Evolutionary conservation across 2,888 invertebrate genomes (phyloP).

Genomic region (Oscheius sp.): DNA sequence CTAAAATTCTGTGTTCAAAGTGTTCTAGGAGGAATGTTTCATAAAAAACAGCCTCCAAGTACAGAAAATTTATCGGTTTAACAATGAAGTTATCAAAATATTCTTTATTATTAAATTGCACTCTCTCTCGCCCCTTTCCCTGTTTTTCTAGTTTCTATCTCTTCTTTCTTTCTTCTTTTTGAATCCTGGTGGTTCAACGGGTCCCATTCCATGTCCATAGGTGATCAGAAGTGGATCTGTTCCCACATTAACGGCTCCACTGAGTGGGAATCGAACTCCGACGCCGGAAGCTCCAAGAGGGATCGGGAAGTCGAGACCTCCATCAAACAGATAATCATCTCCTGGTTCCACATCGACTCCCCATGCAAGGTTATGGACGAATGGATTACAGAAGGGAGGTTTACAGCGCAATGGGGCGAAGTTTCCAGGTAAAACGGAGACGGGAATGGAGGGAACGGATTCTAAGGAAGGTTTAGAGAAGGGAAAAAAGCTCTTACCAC

Average conservation of each 20-base stretch:
- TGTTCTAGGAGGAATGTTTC: no score
- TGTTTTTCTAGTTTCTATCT: neutral
- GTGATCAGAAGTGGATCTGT: constrained; percentile 62
- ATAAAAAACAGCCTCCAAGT: no score
- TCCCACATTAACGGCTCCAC: constrained; percentile 62
- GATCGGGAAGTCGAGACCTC: constrained; percentile 61
- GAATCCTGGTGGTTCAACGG: constrained; percentile 42
- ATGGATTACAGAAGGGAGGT: constrained; percentile 66
- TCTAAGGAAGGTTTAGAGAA: constrained; percentile 37
- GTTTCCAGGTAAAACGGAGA: constrained; percentile 63
- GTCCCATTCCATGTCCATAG: constrained; percentile 59
- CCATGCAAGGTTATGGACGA: constrained; percentile 61
- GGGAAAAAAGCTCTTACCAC: constrained; percentile 39
- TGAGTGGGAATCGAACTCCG: constrained; percentile 62
- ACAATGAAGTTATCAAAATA: no score
- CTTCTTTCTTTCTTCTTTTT: constrained; percentile 2
- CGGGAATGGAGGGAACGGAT: constrained; percentile 57
- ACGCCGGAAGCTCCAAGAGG: constrained; percentile 60
- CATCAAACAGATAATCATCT: constrained; percentile 62
- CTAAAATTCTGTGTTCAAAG: no score
- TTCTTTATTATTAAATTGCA: neutral
- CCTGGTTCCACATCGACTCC: constrained; percentile 64
- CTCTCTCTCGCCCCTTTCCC: neutral
- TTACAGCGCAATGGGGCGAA: constrained; percentile 63
- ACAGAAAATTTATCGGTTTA: no score